A percentile compares a stretch with the other conserved stretches of the same genome.
These are phyloP conservation scores for Micrastur ruficollis DNA, from an alignment of 2,797 vertebrate species.

Conservation along the genomic window DNA sequence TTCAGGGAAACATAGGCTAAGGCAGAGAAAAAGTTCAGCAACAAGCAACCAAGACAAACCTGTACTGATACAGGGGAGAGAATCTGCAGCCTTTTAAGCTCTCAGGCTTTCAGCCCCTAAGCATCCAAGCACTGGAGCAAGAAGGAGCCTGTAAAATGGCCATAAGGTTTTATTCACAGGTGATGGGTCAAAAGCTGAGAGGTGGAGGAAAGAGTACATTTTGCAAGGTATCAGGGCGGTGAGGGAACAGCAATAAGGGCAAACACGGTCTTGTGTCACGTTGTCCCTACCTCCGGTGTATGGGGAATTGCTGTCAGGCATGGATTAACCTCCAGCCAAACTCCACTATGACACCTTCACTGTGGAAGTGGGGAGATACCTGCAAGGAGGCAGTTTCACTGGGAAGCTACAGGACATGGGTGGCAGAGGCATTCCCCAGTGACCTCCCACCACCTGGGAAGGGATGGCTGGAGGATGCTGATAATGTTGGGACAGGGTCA, in stretches of 20 bases:
- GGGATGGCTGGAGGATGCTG: not conserved
- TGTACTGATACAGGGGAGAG: not conserved
- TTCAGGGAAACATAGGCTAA: not conserved
- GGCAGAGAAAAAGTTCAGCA: not conserved
- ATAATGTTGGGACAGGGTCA: accelerated
- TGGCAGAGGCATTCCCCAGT: not conserved
- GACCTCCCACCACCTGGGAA: too few species aligned
- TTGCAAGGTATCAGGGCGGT: not conserved
- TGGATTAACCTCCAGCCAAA: not conserved
- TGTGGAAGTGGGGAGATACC: not conserved
- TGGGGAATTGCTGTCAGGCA: not conserved
- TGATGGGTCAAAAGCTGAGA: not conserved
- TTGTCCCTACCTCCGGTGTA: not conserved
- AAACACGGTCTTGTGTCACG: accelerated
- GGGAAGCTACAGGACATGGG: not conserved
- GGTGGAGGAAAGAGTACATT: not conserved
- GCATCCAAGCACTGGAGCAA: not conserved
- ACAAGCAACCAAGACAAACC: not conserved
- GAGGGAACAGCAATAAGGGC: not conserved
- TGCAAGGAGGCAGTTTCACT: not conserved
- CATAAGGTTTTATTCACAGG: not conserved
- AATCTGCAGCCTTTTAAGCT: not conserved
- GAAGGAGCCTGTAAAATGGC: not conserved
- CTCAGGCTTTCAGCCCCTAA: not conserved
- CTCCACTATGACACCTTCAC: not conserved